Percentiles rank a stretch among this genome's conserved stretches.
phyloP scores from a whole-genome alignment of 1,140 invertebrate genomes.

The Drosophila lacertosa region DNA sequence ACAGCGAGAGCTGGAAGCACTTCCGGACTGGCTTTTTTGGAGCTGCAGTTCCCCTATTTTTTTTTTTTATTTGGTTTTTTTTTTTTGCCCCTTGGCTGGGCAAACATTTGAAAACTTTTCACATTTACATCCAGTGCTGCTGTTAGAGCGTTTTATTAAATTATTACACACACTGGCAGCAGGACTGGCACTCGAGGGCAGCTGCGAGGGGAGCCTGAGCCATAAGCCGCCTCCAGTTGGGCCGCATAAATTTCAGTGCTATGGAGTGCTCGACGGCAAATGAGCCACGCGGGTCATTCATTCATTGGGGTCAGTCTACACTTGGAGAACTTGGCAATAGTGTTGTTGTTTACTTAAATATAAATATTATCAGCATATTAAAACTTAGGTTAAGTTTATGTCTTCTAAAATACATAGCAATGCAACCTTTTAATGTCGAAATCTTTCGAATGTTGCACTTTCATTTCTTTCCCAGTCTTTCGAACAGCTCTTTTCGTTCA shows the following conservation, averaged over 20 bases:
- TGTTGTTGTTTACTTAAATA: too few relatives aligned
- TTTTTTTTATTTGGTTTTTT: constrained; percentile 7
- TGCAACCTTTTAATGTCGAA: too few relatives aligned
- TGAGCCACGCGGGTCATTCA: constrained; percentile 63
- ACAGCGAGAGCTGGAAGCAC: constrained; percentile 64
- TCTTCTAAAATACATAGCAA: too few relatives aligned
- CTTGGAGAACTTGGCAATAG: too few relatives aligned
- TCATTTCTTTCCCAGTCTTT: too few relatives aligned
- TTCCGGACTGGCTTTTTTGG: constrained; percentile 57
- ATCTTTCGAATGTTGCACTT: too few relatives aligned
- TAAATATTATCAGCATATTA: too few relatives aligned
- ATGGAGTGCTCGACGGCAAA: constrained; percentile 57
- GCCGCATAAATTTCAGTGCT: constrained; percentile 69
- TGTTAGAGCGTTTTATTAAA: constrained; percentile 81
- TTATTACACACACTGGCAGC: constrained; percentile 63
- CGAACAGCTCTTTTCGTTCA: neutral
- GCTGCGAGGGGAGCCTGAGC: neutral
- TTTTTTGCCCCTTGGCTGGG: constrained; percentile 49
- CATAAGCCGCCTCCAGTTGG: constrained; percentile 60
- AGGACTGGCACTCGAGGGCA: constrained; percentile 8
- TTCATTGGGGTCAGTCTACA: constrained; percentile 48
- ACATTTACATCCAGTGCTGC: constrained; percentile 80
- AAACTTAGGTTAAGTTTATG: too few relatives aligned
- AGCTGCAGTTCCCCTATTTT: constrained; percentile 28
- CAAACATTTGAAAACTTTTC: constrained; percentile 81